A percentile compares a stretch with the other conserved stretches of the same genome.
These are phyloP conservation scores for Trididemnum clinides DNA, from an alignment of 23 tunicate genomes.

Conservation along the genomic window DNA sequence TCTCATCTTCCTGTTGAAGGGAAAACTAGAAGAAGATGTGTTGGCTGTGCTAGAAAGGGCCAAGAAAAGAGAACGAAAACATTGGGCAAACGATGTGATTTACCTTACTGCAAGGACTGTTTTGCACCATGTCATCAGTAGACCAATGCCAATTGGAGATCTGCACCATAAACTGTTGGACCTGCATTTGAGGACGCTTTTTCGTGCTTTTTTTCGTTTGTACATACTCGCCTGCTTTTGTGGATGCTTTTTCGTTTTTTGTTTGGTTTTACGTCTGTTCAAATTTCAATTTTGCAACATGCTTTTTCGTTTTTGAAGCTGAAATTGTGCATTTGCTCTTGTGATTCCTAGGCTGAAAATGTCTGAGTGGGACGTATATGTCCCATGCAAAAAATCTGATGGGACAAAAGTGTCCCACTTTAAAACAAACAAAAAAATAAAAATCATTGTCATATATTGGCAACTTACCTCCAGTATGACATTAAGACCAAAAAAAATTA, in stretches of 20 bases:
- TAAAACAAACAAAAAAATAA: slow-evolving; percentile 21
- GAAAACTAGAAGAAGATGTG: slow-evolving; percentile 30
- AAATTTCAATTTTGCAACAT: slow-evolving; percentile 15
- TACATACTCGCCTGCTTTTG: slow-evolving; percentile 18
- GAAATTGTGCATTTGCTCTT: slow-evolving; percentile 20
- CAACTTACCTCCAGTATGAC: slow-evolving; percentile 13
- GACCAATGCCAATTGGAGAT: slow-evolving; percentile 12
- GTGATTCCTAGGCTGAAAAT: background rate
- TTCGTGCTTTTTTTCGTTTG: slow-evolving; percentile 9
- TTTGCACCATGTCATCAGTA: slow-evolving; percentile 30
- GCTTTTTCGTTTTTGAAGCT: slow-evolving; percentile 10
- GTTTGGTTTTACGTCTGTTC: slow-evolving; percentile 17
- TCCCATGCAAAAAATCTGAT: slow-evolving; percentile 30
- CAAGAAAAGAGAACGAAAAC: slow-evolving; percentile 23
- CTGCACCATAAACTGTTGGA: slow-evolving; percentile 6
- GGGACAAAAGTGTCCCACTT: slow-evolving; percentile 30
- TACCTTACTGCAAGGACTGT: slow-evolving; percentile 38
- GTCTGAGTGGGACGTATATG: slow-evolving; percentile 28
- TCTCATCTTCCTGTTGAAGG: slow-evolving; percentile 26
- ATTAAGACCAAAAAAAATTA: slow-evolving; percentile 12
- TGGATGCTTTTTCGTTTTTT: slow-evolving; percentile 20
- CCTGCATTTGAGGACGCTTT: slow-evolving; percentile 5
- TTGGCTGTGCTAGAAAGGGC: slow-evolving; percentile 11
- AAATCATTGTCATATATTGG: background rate
- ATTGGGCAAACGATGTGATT: slow-evolving; percentile 3